Evolutionary conservation across 2,888 invertebrate species (phyloP).

Genomic region (Nymphalis urticae): DNA sequence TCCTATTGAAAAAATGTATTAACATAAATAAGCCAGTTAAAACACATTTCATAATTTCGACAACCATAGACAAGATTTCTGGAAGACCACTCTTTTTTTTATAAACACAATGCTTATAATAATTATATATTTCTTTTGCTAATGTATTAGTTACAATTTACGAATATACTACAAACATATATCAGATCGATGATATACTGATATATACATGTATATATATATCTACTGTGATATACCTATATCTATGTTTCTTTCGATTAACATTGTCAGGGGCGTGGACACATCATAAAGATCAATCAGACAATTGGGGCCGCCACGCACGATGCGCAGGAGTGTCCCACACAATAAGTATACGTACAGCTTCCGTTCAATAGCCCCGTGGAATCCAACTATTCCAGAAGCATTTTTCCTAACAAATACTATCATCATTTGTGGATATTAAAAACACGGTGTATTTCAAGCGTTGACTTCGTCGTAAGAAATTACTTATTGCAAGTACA

Average conservation of each 20-base stretch:
- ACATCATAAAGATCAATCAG: slow-evolving; percentile 78
- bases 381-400: slow-evolving; percentile 41
- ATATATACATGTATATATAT: too few relatives aligned
- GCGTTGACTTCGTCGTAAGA: background rate
- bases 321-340: slow-evolving; percentile 74
- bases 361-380: slow-evolving; percentile 59
- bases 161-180: too few relatives aligned
- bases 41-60: too few relatives aligned
- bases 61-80: too few relatives aligned
- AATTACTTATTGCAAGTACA: slow-evolving; percentile 16
- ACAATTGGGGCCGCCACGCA: slow-evolving; percentile 78
- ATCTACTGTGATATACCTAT: slow-evolving; percentile 19
- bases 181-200: too few relatives aligned
- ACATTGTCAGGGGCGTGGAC: slow-evolving; percentile 62
- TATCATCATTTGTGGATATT: background rate
- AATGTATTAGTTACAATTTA: too few relatives aligned
- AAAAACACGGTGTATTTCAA: background rate
- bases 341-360: slow-evolving; percentile 50
- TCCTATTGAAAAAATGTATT: too few relatives aligned
- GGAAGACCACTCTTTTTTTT: too few relatives aligned
- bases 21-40: too few relatives aligned
- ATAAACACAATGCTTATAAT: too few relatives aligned
- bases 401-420: slow-evolving; percentile 22
- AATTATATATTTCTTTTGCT: too few relatives aligned
- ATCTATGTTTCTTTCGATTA: slow-evolving; percentile 47